Conservation (phyloP, 30 jellyfish, hydroid and myxozoan genomes). For the Mastigias papua region DNA sequence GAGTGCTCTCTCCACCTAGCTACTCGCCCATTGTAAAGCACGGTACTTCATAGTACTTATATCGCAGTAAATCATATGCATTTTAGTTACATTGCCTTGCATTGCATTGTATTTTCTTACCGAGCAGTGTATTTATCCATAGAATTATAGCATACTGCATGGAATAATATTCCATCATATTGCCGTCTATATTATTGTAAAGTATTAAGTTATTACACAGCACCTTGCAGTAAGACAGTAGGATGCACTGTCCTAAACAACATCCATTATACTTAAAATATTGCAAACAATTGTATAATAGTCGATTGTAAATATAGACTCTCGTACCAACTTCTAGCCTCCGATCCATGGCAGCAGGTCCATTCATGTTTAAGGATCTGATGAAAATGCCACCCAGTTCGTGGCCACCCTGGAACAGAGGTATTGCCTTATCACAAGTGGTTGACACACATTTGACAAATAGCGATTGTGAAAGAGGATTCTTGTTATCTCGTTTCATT, state of each 20-base stretch:
- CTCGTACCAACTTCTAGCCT: conserved; percentile 90
- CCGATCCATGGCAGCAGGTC: conserved; percentile 98
- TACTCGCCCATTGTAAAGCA: too few species aligned
- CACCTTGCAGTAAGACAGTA: too few species aligned
- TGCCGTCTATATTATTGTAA: neutral
- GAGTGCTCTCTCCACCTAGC: too few species aligned
- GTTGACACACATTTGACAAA: too few species aligned
- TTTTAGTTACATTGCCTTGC: neutral
- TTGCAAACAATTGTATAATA: neutral
- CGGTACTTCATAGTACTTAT: too few species aligned
- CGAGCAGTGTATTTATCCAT: neutral
- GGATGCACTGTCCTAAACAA: too few species aligned
- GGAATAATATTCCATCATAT: neutral
- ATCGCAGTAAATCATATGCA: neutral
- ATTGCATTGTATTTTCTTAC: neutral
- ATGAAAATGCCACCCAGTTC: conserved; percentile 95
- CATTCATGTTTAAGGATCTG: conserved; percentile 89
- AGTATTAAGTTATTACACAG: neutral
- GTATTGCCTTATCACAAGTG: too few species aligned
- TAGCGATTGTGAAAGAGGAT: too few species aligned
- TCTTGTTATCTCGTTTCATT: too few species aligned
- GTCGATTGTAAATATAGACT: neutral
- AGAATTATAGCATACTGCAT: neutral
- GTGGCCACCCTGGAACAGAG: conserved; percentile 93
- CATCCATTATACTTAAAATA: too few species aligned